Base-by-base conservation (phyloP, 1,140 invertebrate species). In the Ectropis grisescens region DNA sequence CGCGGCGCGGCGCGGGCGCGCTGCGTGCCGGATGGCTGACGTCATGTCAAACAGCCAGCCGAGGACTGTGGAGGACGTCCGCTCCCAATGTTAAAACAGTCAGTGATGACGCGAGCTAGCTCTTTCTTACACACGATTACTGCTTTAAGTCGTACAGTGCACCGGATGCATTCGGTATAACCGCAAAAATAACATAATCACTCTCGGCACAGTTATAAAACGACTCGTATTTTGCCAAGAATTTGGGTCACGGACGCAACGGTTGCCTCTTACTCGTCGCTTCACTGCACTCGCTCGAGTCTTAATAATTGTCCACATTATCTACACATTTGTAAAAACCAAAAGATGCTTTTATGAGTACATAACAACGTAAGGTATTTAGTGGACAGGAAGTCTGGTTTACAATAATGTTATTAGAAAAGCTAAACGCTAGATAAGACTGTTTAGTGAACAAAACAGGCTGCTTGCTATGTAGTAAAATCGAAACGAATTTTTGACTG, bases 161-260 rank as follows among this genome's bases (percentile, higher is more conserved):
- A n/a, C n/a, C n/a, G n/a, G n/a, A n/a, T n/a, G n/a, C n/a, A n/a
- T n/a, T n/a, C n/a, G n/a, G n/a, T n/a, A n/a, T n/a, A 19, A 19
- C 16, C 3, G 16, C 36, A 34, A 44, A n/a, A 54, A 46, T 29
- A 47, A 61, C 43, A 38, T 56, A 51, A 42, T 47, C 24, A 26
- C 36, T n/a, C n/a, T 46, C 39, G 16, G 43, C 49, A 46, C 37
- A 58, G 41, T 60, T 60, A 56, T 54, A 37, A 58, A 58, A 57
- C 38, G 49, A 67, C 39, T 42, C 41, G 41, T 55, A 55, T 54
- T 60, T 57, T 55, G 47, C 50, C 35, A 61, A 65, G 60, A 58
- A 67, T 67, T 65, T 61, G 52, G 58, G 66, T 67, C 66, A 70
- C 41, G 60, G 53, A 60, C 61, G 54, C 55, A 59, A 33, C 47